Conservation (phyloP, 2,113 vertebrate species). For the Vidua chalybeata region DNA sequence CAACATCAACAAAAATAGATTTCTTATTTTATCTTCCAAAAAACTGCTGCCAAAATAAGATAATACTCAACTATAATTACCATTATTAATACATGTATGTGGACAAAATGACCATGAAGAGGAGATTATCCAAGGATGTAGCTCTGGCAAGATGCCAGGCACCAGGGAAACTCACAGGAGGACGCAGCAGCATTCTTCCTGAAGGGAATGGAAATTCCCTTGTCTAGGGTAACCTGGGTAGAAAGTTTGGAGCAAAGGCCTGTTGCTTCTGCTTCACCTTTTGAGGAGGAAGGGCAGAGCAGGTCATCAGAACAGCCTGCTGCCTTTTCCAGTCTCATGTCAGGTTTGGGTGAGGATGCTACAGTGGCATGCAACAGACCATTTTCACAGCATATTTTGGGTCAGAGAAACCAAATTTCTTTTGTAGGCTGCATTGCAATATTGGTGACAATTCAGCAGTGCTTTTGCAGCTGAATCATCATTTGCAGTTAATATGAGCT, state of each 20-base stretch:
- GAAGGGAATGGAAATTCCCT: not conserved
- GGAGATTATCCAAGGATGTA: not conserved
- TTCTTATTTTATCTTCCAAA: not conserved
- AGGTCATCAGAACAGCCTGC: not conserved
- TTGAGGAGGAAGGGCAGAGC: not conserved
- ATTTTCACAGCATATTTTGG: not conserved
- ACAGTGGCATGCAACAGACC: accelerated
- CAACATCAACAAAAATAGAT: not conserved
- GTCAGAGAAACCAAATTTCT: not conserved
- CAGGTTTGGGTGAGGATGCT: not conserved
- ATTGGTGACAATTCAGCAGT: not conserved
- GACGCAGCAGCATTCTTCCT: not conserved
- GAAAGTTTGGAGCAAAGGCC: not conserved
- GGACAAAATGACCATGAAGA: not conserved
- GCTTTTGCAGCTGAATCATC: not conserved
- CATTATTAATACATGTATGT: not conserved
- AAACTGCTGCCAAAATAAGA: conserved; percentile 28
- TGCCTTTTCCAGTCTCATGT: not conserved
- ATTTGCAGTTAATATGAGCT: accelerated
- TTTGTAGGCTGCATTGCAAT: not conserved
- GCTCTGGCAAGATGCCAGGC: not conserved
- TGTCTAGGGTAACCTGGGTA: not conserved
- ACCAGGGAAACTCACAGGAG: not conserved
- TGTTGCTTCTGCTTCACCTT: not conserved
- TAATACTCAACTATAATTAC: not conserved